These are phyloP conservation scores for Axis porcinus DNA, from an alignment of 2,113 vertebrate species.

Conservation along the genomic window DNA sequence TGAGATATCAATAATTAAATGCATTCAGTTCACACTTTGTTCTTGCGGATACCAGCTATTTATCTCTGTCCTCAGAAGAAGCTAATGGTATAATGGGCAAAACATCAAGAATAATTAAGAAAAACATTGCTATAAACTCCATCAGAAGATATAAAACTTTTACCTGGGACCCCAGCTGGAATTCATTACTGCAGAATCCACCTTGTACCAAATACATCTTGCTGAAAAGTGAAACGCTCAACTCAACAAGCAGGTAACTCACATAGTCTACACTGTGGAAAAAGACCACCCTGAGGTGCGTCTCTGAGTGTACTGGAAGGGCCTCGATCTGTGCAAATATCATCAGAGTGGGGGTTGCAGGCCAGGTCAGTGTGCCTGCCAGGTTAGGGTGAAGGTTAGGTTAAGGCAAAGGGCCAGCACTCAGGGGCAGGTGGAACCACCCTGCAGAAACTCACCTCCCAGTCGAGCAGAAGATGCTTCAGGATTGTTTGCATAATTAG, in stretches of 20 bases:
- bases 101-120: constrained; percentile 84
- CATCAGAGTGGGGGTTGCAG: fast-evolving
- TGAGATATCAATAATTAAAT: constrained; percentile 86
- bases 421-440: not conserved
- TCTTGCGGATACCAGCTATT: constrained; percentile 80
- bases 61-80: constrained; percentile 81
- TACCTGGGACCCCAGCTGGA: not conserved
- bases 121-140: constrained; percentile 71
- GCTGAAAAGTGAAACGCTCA: not conserved
- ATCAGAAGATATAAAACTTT: constrained; percentile 66
- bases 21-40: constrained; percentile 80
- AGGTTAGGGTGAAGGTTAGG: not conserved
- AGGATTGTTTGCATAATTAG: not conserved
- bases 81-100: constrained; percentile 84
- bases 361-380: not conserved
- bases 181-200: not conserved
- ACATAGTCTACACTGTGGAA: no score
- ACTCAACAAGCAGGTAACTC: not conserved
- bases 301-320: not conserved
- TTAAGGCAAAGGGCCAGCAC: not conserved
- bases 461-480: not conserved
- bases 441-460: not conserved
- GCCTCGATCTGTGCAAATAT: not conserved
- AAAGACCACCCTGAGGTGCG: fast-evolving
- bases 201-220: not conserved